Conservation (phyloP, 2,888 invertebrate genomes). For the Pollenia angustigena region DNA sequence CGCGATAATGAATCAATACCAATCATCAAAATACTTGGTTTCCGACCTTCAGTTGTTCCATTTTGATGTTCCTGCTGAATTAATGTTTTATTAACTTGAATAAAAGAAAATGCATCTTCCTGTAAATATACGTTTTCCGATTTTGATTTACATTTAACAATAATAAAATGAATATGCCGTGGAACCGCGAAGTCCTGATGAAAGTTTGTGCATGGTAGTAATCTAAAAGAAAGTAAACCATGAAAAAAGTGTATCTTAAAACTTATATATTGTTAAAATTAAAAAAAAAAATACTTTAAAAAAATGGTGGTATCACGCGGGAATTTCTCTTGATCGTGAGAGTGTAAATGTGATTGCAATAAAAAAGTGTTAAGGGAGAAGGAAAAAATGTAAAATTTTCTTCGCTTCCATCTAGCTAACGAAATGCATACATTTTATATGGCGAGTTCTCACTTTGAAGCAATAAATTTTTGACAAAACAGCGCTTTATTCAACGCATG, state of each 20-base stretch:
- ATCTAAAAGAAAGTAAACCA: constrained; percentile 73
- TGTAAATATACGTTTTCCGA: constrained; percentile 77
- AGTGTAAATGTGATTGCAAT: no score
- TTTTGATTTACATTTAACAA: constrained; percentile 82
- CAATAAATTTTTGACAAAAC: no score
- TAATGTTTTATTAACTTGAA: constrained; percentile 82
- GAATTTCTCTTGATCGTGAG: no score
- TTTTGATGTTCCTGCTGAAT: constrained; percentile 30
- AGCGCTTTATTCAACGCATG: no score
- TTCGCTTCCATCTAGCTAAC: no score
- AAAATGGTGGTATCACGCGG: no score
- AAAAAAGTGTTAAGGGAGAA: no score
- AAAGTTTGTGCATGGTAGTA: constrained; percentile 77
- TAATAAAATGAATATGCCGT: constrained; percentile 76
- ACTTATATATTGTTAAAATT: no score
- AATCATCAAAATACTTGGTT: constrained; percentile 89
- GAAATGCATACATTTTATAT: no score
- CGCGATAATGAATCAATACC: constrained; percentile 94
- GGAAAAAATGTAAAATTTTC: no score
- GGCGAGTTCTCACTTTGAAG: no score
- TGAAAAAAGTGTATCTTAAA: not conserved
- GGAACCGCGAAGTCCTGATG: constrained; percentile 78
- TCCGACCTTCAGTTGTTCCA: constrained; percentile 73
- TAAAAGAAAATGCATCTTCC: constrained; percentile 85
- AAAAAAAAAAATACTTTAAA: no score